Conservation (phyloP, 2,888 invertebrate species). For the Calameuta filiformis region DNA sequence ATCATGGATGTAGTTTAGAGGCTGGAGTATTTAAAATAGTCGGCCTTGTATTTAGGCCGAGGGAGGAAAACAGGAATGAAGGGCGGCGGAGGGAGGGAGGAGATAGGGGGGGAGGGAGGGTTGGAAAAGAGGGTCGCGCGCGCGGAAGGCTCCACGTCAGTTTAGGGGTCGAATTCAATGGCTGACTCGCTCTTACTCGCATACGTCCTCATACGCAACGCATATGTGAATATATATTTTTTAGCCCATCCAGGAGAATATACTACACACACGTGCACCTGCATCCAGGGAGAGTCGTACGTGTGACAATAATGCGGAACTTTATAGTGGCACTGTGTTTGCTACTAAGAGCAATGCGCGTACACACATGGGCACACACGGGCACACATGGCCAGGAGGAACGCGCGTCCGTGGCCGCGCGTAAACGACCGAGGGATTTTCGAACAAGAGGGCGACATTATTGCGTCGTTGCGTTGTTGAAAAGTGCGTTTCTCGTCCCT, state of each 20-base stretch:
- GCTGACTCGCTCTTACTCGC: slow-evolving; percentile 1
- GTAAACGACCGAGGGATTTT: background rate
- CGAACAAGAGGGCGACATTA: slow-evolving; percentile 37
- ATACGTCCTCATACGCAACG: background rate
- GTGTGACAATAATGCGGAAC: slow-evolving; percentile 35
- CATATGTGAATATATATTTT: slow-evolving; percentile 11
- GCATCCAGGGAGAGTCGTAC: slow-evolving; percentile 8
- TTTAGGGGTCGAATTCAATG: slow-evolving; percentile 32
- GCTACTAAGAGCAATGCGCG: slow-evolving; percentile 12
- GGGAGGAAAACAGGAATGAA: too few relatives aligned
- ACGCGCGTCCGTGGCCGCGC: background rate
- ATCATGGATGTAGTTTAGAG: too few relatives aligned
- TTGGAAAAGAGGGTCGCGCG: background rate
- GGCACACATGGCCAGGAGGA: too few relatives aligned
- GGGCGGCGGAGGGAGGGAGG: background rate
- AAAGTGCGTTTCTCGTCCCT: slow-evolving; percentile 34
- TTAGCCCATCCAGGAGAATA: background rate
- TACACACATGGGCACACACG: too few relatives aligned
- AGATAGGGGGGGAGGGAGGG: background rate
- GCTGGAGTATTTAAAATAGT: too few relatives aligned
- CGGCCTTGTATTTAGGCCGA: too few relatives aligned
- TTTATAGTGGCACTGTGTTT: slow-evolving; percentile 41
- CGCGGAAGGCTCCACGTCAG: background rate
- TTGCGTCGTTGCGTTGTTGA: slow-evolving; percentile 36
- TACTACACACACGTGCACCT: too few relatives aligned